A percentile compares a stretch with the other conserved stretches of the same genome.
phyloP scores from a whole-genome alignment of 2,888 invertebrate genomes.

The Chymomyza procnemis region DNA sequence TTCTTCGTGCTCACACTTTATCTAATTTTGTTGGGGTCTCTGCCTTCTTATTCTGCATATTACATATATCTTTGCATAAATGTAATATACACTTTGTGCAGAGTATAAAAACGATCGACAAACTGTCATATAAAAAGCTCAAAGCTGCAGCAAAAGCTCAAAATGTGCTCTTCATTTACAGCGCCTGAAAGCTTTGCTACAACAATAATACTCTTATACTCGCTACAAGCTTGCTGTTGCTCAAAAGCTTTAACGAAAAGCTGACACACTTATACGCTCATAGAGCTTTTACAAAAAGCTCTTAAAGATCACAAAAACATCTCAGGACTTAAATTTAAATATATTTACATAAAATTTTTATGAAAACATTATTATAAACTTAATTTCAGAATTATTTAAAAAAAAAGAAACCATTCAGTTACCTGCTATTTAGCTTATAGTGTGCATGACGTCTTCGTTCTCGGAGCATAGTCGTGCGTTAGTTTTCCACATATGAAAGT shows the following conservation, averaged over 20 bases:
- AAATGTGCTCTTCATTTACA: too few species aligned
- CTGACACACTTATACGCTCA: neutral
- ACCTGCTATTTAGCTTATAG: conserved; percentile 93
- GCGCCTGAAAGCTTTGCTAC: too few species aligned
- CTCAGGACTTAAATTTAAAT: neutral
- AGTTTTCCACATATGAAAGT: conserved; percentile 79
- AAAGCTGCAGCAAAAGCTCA: neutral
- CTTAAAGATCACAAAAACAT: neutral
- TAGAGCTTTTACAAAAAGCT: neutral
- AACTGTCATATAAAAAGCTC: neutral
- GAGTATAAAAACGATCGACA: neutral
- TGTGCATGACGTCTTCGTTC: conserved; percentile 91
- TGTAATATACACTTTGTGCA: too few species aligned
- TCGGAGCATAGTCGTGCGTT: conserved; percentile 86
- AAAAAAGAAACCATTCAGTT: conserved; percentile 76
- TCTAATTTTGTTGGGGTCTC: too few species aligned
- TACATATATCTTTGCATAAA: too few species aligned
- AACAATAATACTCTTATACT: neutral
- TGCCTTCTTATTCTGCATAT: too few species aligned
- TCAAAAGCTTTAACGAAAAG: neutral
- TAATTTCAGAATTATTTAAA: too few species aligned
- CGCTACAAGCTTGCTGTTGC: neutral
- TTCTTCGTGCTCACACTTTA: too few species aligned
- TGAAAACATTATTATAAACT: too few species aligned
- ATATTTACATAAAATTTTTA: neutral